These are phyloP conservation scores for Bucco capensis DNA, from an alignment of 2,113 vertebrate genomes.

Conservation along the genomic window DNA sequence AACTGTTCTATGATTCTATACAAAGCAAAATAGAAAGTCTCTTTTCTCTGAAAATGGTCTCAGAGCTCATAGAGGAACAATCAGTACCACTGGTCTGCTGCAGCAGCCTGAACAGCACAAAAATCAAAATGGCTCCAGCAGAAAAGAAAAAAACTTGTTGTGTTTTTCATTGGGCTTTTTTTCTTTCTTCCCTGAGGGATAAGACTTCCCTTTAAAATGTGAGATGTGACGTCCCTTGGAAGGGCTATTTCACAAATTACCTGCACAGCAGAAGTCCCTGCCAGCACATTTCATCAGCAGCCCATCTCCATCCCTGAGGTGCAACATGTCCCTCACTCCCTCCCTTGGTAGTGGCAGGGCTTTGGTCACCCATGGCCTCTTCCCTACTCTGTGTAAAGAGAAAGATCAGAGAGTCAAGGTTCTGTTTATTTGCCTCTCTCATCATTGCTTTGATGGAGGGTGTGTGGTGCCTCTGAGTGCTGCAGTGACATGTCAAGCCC, in stretches of 20 bases:
- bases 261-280: background rate
- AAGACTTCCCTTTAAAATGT: background rate
- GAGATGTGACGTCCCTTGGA: background rate
- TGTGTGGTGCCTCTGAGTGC: background rate
- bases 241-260: background rate
- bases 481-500: background rate
- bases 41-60: background rate
- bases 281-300: background rate
- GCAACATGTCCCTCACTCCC: background rate
- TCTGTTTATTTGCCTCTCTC: slow-evolving; percentile 8
- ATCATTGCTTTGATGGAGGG: background rate
- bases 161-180: too few species aligned
- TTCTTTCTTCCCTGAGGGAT: background rate
- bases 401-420: background rate
- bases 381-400: background rate
- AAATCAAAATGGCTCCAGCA: background rate
- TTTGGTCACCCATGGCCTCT: background rate
- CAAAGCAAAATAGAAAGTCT: background rate
- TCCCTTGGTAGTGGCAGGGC: accelerated
- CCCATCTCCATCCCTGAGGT: background rate
- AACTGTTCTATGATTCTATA: too few species aligned
- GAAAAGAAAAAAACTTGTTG: background rate
- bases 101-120: background rate
- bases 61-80: background rate
- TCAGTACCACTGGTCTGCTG: too few species aligned